A percentile compares a stretch with the other conserved stretches of the same genome.
phyloP scores from a whole-genome alignment of 2,797 vertebrate species.

The Miichthys miiuy region DNA sequence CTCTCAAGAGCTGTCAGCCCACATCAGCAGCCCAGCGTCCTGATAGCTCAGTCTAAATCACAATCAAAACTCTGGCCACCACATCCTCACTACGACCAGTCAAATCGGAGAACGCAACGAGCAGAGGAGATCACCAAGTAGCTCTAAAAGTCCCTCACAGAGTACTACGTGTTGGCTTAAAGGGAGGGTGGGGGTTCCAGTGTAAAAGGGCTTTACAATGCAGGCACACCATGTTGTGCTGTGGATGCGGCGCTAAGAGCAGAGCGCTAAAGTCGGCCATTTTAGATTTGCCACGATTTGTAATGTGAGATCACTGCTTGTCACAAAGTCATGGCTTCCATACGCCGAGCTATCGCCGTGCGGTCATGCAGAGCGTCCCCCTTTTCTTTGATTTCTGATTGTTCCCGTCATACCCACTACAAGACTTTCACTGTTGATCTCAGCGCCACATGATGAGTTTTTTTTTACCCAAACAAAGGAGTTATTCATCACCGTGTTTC shows the following conservation, averaged over 20 bases:
- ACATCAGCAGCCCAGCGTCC: slow-evolving; percentile 83
- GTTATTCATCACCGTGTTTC: slow-evolving; percentile 19
- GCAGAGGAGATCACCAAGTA: slow-evolving; percentile 29
- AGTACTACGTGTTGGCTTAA: slow-evolving; percentile 9
- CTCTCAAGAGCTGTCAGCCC: slow-evolving; percentile 88
- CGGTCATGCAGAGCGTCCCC: slow-evolving; percentile 22
- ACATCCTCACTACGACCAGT: slow-evolving; percentile 43
- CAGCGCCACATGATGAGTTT: not conserved
- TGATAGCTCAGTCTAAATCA: slow-evolving; percentile 86
- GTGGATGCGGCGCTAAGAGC: slow-evolving; percentile 60
- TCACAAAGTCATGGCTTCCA: slow-evolving; percentile 81
- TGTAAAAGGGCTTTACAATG: slow-evolving; percentile 42
- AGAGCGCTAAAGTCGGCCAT: slow-evolving; percentile 80
- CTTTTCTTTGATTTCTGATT: not conserved
- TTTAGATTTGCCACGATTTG: slow-evolving; percentile 85
- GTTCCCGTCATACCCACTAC: not conserved
- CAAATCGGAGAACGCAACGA: slow-evolving; percentile 23
- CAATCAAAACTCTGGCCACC: slow-evolving; percentile 76
- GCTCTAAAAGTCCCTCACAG: slow-evolving; percentile 38
- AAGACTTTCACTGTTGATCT: slow-evolving; percentile 30
- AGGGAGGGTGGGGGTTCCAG: slow-evolving; percentile 20
- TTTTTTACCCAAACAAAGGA: slow-evolving; percentile 51
- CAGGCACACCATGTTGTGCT: slow-evolving; percentile 78
- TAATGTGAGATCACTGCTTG: slow-evolving; percentile 80
- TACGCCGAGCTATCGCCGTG: slow-evolving; percentile 8